Evolutionary conservation across 2,888 invertebrate species (phyloP).

Genomic region (Eristalis tenax): DNA sequence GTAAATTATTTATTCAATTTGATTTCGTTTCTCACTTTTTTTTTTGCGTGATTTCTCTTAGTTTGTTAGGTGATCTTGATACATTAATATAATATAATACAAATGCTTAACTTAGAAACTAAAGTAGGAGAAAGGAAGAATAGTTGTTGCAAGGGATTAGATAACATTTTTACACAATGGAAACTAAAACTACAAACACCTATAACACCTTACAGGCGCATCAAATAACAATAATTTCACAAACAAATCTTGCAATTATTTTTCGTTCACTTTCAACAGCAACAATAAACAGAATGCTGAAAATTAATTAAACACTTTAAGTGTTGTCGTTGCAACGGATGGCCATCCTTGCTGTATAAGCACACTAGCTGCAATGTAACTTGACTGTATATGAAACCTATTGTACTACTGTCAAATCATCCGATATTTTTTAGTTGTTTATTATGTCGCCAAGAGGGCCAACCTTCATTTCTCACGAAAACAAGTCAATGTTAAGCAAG

Average conservation of each 20-base stretch:
- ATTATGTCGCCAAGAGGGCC: no score
- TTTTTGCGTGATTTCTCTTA: conserved; percentile 15
- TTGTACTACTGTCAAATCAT: no score
- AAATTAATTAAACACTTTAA: conserved; percentile 14
- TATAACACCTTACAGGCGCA: conserved; percentile 26
- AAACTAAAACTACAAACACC: conserved; percentile 31
- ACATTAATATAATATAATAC: conserved; percentile 71
- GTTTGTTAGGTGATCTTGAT: conserved; percentile 38
- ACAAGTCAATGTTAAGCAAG: no score
- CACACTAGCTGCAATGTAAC: no score
- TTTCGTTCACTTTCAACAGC: conserved; percentile 48
- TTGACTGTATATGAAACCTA: no score
- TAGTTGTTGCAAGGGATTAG: conserved; percentile 21
- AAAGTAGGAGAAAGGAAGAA: no score
- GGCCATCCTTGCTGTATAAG: no score
- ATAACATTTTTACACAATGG: conserved; percentile 35
- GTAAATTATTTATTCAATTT: conserved; percentile 65
- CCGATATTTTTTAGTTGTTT: no score
- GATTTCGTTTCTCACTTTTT: conserved; percentile 37
- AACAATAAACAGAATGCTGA: conserved; percentile 66
- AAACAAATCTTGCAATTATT: background rate
- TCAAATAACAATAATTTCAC: conserved; percentile 29
- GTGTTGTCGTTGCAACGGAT: background rate
- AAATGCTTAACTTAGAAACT: conserved; percentile 65
- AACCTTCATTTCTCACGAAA: no score